Percentiles rank a stretch among this genome's conserved stretches.
These are phyloP conservation scores for Urosaurus nigricauda DNA, from an alignment of 2,797 vertebrate species.

Conservation along the genomic window DNA sequence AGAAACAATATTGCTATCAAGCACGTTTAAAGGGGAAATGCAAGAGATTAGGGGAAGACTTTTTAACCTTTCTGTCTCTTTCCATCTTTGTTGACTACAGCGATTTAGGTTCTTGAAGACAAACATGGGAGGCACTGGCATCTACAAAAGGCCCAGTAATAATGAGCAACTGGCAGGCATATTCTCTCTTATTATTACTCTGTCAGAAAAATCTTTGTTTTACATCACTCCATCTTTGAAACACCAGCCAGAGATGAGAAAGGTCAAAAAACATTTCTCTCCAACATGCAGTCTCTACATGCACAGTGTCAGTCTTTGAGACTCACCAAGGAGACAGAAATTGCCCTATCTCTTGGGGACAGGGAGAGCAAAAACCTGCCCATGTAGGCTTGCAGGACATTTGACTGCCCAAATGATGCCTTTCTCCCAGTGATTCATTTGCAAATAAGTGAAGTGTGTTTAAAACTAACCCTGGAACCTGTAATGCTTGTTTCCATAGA, in stretches of 20 bases:
- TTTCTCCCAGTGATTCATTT: not conserved
- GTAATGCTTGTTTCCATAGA: not conserved
- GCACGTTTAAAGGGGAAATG: slow-evolving; percentile 78
- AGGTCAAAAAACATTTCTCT: slow-evolving; percentile 65
- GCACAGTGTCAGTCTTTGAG: slow-evolving; percentile 17
- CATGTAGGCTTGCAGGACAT: fast-evolving
- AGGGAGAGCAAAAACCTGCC: not conserved
- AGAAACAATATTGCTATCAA: slow-evolving; percentile 83
- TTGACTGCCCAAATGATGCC: not conserved
- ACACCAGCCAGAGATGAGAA: slow-evolving; percentile 68
- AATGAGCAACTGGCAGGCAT: slow-evolving; percentile 72
- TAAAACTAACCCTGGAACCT: not conserved
- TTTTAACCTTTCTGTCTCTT: slow-evolving; percentile 83
- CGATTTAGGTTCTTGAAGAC: slow-evolving; percentile 79
- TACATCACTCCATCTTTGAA: slow-evolving; percentile 70
- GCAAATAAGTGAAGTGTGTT: not conserved
- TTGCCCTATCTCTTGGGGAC: fast-evolving
- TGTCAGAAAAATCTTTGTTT: slow-evolving; percentile 77
- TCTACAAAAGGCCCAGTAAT: slow-evolving; percentile 72
- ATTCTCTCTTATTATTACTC: slow-evolving; percentile 74
- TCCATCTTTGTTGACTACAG: slow-evolving; percentile 74
- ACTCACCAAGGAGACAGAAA: slow-evolving; percentile 2
- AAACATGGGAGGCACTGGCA: slow-evolving; percentile 75
- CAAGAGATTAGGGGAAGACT: slow-evolving; percentile 78
- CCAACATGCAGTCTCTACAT: slow-evolving; percentile 30